Conservation (phyloP, 2,113 vertebrate genomes). For the Sebastes fasciatus region DNA sequence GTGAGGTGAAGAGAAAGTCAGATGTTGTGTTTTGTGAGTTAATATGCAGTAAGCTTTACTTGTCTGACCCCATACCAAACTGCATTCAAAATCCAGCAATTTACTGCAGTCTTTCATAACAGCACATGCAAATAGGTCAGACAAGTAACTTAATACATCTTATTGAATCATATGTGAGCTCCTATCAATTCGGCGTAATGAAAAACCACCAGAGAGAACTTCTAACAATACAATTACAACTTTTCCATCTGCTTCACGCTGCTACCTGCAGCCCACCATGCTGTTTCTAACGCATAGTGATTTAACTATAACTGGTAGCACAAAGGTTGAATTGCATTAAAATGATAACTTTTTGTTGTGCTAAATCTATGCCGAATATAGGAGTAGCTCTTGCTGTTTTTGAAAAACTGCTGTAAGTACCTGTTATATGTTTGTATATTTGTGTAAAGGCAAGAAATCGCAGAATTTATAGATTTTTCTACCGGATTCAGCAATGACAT, state of each 20-base stretch:
- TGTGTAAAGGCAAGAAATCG: fast-evolving
- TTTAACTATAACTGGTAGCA: fast-evolving
- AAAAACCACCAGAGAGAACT: fast-evolving
- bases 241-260: not conserved
- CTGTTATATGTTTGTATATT: fast-evolving
- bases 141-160: not conserved
- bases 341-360: not conserved
- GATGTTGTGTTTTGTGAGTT: not conserved
- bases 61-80: not conserved
- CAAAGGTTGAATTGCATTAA: not conserved
- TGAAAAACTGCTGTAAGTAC: fast-evolving
- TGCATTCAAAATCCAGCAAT: not conserved
- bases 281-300: not conserved
- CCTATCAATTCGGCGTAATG: not conserved
- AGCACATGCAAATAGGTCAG: fast-evolving
- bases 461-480: not conserved
- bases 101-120: not conserved
- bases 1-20: not conserved
- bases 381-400: fast-evolving
- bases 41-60: not conserved
- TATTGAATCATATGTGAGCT: not conserved
- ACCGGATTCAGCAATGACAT: not conserved
- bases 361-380: not conserved
- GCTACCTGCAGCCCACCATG: not conserved
- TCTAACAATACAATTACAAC: no score